Evolutionary conservation across 2,797 vertebrate genomes (phyloP).

Genomic region (Sebastes itinus): DNA sequence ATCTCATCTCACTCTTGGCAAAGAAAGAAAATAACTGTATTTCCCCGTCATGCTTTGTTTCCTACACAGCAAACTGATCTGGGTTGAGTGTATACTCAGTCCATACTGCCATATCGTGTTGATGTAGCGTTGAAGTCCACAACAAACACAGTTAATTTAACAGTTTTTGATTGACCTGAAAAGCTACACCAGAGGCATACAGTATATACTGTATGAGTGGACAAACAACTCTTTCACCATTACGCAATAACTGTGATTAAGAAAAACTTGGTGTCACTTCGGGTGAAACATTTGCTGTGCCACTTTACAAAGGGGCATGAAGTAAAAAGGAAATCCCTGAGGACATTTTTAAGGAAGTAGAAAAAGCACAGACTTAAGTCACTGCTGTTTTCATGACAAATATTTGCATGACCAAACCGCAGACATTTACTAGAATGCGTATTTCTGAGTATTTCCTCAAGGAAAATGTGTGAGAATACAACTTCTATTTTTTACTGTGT

Average conservation of each 20-base stretch:
- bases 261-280: not conserved
- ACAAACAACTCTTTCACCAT: not conserved
- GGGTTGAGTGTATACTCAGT: not conserved
- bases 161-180: not conserved
- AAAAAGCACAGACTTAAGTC: conserved; percentile 11
- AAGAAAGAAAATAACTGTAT: not conserved
- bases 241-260: not conserved
- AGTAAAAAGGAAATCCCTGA: not conserved
- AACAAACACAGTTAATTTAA: not conserved
- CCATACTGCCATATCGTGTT: not conserved
- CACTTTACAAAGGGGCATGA: not conserved
- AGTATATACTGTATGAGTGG: not conserved
- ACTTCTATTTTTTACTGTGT: not conserved
- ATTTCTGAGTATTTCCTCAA: not conserved
- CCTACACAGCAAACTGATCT: not conserved
- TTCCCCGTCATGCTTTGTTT: not conserved
- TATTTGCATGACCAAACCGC: not conserved
- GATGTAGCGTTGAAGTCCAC: not conserved
- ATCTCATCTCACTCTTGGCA: not conserved
- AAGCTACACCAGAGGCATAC: not conserved
- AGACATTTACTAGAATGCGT: not conserved
- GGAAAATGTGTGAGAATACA: not conserved
- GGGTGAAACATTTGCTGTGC: not conserved
- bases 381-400: not conserved
- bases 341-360: conserved; percentile 13